These are phyloP conservation scores for Tholera decimalis DNA, from an alignment of 2,888 invertebrate genomes.

Conservation along the genomic window DNA sequence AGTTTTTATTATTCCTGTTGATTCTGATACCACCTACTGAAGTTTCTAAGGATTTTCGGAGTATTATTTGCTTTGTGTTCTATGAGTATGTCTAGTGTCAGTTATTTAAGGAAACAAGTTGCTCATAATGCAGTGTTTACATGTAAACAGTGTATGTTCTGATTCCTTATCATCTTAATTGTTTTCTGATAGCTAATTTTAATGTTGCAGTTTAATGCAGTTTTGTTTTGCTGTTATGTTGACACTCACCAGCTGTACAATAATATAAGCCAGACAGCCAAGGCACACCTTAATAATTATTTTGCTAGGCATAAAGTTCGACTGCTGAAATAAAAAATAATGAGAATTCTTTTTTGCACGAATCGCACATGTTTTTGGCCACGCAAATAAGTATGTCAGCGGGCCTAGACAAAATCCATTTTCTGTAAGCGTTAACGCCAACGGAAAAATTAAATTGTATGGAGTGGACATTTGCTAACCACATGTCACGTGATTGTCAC, in stretches of 20 bases:
- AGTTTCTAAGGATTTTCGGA: not conserved
- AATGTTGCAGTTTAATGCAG: not conserved
- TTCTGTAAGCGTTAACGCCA: too few species aligned
- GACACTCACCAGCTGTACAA: not conserved
- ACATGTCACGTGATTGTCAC: too few species aligned
- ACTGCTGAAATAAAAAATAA: not conserved
- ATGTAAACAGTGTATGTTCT: slow-evolving; percentile 12
- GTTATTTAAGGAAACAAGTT: not conserved
- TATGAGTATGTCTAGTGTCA: not conserved
- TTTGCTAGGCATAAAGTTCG: not conserved
- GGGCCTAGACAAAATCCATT: too few species aligned
- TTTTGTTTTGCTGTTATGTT: slow-evolving; percentile 2
- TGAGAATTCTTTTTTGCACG: slow-evolving; percentile 1
- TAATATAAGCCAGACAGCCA: not conserved
- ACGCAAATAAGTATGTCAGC: slow-evolving; percentile 44
- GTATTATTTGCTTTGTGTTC: not conserved
- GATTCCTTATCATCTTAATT: slow-evolving; percentile 10
- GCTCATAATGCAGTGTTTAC: not conserved
- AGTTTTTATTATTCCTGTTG: not conserved
- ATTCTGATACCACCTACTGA: not conserved
- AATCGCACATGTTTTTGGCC: slow-evolving; percentile 14
- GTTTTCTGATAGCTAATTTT: slow-evolving; percentile 12
- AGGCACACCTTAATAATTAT: not conserved
- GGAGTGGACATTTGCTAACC: too few species aligned
- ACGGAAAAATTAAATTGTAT: too few species aligned